These are phyloP conservation scores for Cataglyphis livida DNA, from an alignment of 2,888 invertebrate species.

Conservation along the genomic window DNA sequence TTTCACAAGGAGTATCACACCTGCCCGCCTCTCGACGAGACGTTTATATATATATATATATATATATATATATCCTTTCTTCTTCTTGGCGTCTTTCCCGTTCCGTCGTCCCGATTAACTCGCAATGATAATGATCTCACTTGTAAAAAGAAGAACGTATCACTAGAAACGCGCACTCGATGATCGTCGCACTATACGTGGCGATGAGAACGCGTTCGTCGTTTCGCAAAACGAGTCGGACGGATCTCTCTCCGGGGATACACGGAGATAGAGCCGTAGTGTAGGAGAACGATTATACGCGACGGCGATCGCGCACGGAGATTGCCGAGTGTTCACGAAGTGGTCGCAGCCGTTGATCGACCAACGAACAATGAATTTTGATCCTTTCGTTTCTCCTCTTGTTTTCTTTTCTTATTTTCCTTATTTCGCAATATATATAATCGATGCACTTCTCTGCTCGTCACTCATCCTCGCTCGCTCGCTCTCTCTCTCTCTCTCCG, in stretches of 20 bases:
- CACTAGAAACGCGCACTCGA: conserved; percentile 50
- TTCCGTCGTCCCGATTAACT: neutral
- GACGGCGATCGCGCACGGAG: conserved; percentile 70
- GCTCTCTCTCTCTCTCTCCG: neutral
- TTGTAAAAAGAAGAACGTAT: conserved; percentile 28
- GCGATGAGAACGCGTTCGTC: conserved; percentile 59
- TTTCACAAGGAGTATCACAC: neutral
- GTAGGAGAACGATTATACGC: conserved; percentile 51
- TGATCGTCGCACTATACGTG: conserved; percentile 60
- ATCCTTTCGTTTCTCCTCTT: conserved; percentile 51
- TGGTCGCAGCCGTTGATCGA: conserved; percentile 72
- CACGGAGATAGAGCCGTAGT: conserved; percentile 48
- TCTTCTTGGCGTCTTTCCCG: neutral
- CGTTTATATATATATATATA: conserved; percentile 42
- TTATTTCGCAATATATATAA: conserved; percentile 47
- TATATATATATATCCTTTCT: too few relatives aligned
- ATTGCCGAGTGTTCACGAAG: conserved; percentile 73
- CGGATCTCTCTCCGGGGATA: conserved; percentile 17
- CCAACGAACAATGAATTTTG: conserved; percentile 74
- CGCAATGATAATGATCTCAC: neutral
- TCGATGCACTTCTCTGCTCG: conserved; percentile 14
- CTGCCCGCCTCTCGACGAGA: conserved; percentile 39
- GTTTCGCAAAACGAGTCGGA: conserved; percentile 39
- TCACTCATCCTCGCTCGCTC: neutral
- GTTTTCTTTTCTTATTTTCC: conserved; percentile 46